These are phyloP conservation scores for Glareola pratincola DNA, from an alignment of 2,113 vertebrate genomes.

Conservation along the genomic window DNA sequence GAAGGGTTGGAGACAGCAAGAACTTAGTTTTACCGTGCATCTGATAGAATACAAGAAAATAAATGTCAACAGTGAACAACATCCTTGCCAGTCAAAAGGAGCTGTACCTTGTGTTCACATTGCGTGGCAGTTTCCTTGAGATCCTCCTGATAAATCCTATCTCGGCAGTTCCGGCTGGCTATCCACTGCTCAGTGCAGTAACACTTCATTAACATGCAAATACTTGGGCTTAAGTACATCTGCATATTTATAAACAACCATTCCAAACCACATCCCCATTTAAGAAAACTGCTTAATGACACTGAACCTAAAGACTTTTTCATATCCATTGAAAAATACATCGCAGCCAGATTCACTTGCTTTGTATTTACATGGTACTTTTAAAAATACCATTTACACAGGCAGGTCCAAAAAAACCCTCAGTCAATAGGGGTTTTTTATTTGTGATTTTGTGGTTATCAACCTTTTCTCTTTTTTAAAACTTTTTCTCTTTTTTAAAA, in stretches of 20 bases:
- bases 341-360: background rate
- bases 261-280: background rate
- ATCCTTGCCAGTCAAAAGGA: background rate
- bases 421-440: background rate
- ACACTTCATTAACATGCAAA: conserved; percentile 46
- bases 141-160: background rate
- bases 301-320: background rate
- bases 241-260: conserved; percentile 35
- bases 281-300: background rate
- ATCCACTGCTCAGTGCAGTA: background rate
- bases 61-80: background rate
- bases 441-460: background rate
- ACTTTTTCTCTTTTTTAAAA: background rate
- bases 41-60: background rate
- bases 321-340: background rate
- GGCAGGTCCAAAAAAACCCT: background rate
- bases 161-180: background rate
- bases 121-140: background rate
- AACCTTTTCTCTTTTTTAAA: background rate
- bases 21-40: background rate
- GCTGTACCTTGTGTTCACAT: background rate
- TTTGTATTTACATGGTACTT: background rate
- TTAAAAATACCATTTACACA: background rate
- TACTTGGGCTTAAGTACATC: background rate
- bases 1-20: background rate